Evolutionary conservation across 2,113 vertebrate species (phyloP).

Genomic region (Lagopus muta): DNA sequence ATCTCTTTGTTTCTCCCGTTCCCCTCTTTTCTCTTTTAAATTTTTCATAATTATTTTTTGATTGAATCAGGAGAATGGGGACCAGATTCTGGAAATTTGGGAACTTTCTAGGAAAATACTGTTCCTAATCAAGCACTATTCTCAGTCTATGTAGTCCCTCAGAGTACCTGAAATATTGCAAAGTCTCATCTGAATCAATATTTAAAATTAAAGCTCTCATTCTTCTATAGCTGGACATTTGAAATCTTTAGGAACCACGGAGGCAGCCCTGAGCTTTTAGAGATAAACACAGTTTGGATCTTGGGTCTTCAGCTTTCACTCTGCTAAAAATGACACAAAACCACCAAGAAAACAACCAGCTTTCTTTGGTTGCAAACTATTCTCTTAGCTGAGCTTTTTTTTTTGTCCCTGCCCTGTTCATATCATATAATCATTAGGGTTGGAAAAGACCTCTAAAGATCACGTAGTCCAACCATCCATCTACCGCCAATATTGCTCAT

Average conservation of each 20-base stretch:
- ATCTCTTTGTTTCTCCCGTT: background rate
- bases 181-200: background rate
- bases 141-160: rapidly evolving
- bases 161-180: background rate
- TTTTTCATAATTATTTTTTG: background rate
- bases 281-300: background rate
- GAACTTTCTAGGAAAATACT: background rate
- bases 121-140: background rate
- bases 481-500: too few relatives aligned
- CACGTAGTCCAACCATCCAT: too few relatives aligned
- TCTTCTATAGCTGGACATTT: background rate
- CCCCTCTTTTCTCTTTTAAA: background rate
- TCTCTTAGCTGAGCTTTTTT: background rate
- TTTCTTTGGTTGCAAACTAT: background rate
- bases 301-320: background rate
- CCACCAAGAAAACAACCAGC: background rate
- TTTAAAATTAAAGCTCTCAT: background rate
- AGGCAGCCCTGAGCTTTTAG: background rate
- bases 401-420: background rate
- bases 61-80: background rate
- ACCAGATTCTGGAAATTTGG: background rate
- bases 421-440: too few relatives aligned
- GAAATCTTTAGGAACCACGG: background rate
- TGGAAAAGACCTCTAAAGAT: too few relatives aligned
- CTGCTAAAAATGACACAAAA: background rate